Evolutionary conservation across 2,113 vertebrate species (phyloP).

Genomic region (Forbesichthys papilliferus): DNA sequence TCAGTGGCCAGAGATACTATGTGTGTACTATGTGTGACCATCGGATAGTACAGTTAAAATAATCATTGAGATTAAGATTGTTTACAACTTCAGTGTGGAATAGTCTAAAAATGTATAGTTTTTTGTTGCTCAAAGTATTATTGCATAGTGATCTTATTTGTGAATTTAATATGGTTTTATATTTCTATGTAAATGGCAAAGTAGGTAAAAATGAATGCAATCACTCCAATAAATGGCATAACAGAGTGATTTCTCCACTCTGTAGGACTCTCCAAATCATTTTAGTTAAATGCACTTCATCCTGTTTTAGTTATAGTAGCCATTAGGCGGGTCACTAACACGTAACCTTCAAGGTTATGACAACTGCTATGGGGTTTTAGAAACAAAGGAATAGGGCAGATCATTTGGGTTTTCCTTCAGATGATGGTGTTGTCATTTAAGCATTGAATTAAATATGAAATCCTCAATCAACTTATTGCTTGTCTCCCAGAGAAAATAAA

Average conservation of each 20-base stretch:
- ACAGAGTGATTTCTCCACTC: constrained; percentile 55
- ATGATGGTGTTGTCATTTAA: constrained; percentile 74
- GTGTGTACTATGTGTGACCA: constrained; percentile 27
- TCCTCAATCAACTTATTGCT: constrained; percentile 51
- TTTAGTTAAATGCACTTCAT: constrained; percentile 69
- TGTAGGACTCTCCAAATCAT: constrained; percentile 70
- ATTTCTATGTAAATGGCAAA: no score
- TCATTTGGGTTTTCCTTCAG: not conserved
- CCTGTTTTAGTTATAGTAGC: constrained; percentile 55
- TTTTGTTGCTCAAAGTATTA: no score
- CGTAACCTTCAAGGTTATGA: constrained; percentile 71
- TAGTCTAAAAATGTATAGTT: no score
- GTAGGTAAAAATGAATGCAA: no score
- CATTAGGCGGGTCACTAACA: constrained; percentile 71
- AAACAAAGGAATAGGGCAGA: constrained; percentile 56
- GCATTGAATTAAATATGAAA: constrained; percentile 73
- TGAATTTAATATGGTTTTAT: no score
- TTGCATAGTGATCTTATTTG: no score
- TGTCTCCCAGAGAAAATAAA: constrained; percentile 7
- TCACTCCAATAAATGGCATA: constrained; percentile 59
- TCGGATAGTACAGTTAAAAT: no score
- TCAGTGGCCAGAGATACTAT: constrained; percentile 38
- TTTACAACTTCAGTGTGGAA: not conserved
- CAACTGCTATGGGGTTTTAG: constrained; percentile 64
- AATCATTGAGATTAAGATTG: not conserved